Base-by-base conservation (phyloP, 1,140 invertebrate genomes). In the Musca domestica region DNA sequence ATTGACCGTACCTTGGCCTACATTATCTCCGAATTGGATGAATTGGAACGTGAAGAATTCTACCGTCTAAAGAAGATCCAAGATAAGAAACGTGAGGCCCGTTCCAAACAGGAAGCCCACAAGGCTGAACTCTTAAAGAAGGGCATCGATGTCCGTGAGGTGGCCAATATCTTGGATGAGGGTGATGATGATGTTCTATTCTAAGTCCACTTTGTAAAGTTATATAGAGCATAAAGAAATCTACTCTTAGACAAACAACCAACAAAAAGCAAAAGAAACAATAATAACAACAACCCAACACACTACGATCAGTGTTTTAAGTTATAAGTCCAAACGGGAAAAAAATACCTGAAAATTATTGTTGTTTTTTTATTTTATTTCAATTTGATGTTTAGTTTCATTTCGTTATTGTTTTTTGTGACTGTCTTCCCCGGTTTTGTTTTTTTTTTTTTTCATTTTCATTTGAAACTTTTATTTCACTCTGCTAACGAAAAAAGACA, bases 21-120 rank as follows among this genome's bases (percentile, higher is more conserved):
- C 84, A 99, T 99, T 74, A 96, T 97, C 74, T 95, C 97, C 2
- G 98, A 99, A 83, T 84, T 99, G 70, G 98, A 99, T 83, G 98
- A 99, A 84, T 85, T 98, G 74, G 98, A 99, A 84, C 88, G 98
- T 86, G 98, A 99, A 85, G 98, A 99, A 82, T 99, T 99, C 85
- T 99, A 97, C 83, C 90, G 96, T 69, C 85, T 99, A 74, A 99
- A 99, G 85, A 99, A 81, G 63, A 79, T 81, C n/a, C 77, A 82
- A 71, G 86, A 87, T 71, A 87, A 87, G 77, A 87, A 87, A 78
- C 88, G 89, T 71, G 88, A 90, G 72, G 83, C 85, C 4, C 81
- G 87, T 72, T 83, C 83, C 30, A 88, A 88, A 74, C 85, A 84
- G 0, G 91, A 92, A 75, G 86, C 85, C 22, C 71, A 74, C 17